phyloP scores from a whole-genome alignment of 2,888 invertebrate genomes.

The Apamea sordens region DNA sequence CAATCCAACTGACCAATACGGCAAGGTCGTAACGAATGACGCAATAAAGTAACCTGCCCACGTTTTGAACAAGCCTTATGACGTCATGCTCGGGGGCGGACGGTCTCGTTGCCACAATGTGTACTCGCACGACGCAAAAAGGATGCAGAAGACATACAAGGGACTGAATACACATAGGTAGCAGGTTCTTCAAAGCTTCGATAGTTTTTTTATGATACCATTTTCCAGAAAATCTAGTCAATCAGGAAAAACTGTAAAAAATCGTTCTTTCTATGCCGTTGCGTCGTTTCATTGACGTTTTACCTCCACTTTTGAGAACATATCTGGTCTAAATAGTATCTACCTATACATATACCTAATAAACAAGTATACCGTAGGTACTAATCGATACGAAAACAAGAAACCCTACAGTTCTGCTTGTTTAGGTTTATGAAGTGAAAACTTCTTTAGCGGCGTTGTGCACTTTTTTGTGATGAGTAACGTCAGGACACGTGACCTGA shows the following conservation, averaged over 20 bases:
- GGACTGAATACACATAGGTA: neutral
- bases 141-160: slow-evolving; percentile 28
- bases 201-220: too few species aligned
- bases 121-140: slow-evolving; percentile 10
- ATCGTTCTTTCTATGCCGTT: neutral
- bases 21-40: slow-evolving; percentile 60
- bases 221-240: neutral
- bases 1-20: slow-evolving; percentile 53
- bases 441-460: too few species aligned
- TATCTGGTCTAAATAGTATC: neutral
- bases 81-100: slow-evolving; percentile 60
- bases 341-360: too few species aligned
- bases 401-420: neutral
- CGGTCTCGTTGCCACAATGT: slow-evolving; percentile 37
- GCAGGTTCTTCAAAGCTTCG: neutral
- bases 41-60: slow-evolving; percentile 60
- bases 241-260: neutral
- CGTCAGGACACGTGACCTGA: too few species aligned
- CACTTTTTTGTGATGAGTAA: too few species aligned
- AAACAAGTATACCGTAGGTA: neutral
- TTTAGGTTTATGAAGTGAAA: too few species aligned
- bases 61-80: slow-evolving; percentile 54
- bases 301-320: neutral
- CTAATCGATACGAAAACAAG: neutral
- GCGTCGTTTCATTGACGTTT: neutral